These are phyloP conservation scores for Rotaria sp. DNA, from an alignment of 2,888 invertebrate genomes.

Conservation along the genomic window DNA sequence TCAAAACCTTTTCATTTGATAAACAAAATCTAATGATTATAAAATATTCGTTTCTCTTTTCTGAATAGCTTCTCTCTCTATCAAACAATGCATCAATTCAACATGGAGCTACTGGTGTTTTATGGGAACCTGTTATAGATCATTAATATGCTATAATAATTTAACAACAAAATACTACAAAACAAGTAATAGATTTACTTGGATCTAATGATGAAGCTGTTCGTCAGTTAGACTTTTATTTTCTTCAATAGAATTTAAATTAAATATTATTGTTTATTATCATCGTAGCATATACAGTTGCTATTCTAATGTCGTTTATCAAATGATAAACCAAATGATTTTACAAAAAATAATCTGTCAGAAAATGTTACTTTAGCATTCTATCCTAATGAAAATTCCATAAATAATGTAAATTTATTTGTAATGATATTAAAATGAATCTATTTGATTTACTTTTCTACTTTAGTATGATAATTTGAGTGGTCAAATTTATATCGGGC, in stretches of 20 bases:
- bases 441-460: too few species aligned
- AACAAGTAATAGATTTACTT: conserved; percentile 70
- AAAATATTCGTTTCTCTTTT: too few species aligned
- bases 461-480: too few species aligned
- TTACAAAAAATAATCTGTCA: background rate
- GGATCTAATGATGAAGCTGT: conserved; percentile 96
- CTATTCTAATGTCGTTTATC: conserved; percentile 94
- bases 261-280: background rate
- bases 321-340: conserved; percentile 80
- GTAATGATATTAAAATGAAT: too few species aligned
- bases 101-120: background rate
- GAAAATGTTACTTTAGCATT: background rate
- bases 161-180: conserved; percentile 25
- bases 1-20: too few species aligned
- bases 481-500: too few species aligned
- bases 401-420: too few species aligned
- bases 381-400: too few species aligned
- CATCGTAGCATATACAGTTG: conserved; percentile 86
- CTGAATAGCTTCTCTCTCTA: conserved; percentile 61
- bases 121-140: conserved; percentile 29
- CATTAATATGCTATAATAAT: conserved; percentile 25
- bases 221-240: conserved; percentile 54
- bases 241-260: background rate
- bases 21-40: too few species aligned
- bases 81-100: conserved; percentile 5